Evolutionary conservation across 1,140 invertebrate species (phyloP), one percentile per base, ranked within the genome.

Genomic region (Drosophila guanche): DNA sequence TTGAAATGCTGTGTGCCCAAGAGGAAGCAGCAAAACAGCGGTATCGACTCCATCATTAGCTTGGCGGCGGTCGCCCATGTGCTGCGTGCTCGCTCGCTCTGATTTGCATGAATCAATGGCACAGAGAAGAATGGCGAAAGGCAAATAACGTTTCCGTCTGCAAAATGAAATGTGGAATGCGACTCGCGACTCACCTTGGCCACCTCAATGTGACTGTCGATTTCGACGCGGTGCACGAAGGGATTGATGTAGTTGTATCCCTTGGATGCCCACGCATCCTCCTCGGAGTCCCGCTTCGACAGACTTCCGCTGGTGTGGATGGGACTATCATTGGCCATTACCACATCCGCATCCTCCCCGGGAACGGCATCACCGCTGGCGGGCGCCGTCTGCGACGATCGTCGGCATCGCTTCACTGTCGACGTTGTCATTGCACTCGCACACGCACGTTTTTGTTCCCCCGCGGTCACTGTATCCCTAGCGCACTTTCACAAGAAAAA

Each of bases 131-230:
- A 45, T 23, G 47, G 27, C 16, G 25, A 59, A 58, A 41, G 46
- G n/a, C 14, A 10, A 33, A 37, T 10, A 37, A 4, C 10, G 33
- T 37, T 37, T 37, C 33, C 10, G 33, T 37, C 10, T 12, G 33
- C 10, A 33, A 50, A 33, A 41, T 43, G 56, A 5, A 59, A 41
- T 23, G 45, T 12, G 41, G 25, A 41, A 29, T 29, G 25, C 12
- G 48, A 50, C 48, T 22, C 16, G 4, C 25, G 33, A 91, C 94
- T 93, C 92, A 97, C 96, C 94, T 96, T 96, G 91, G 97, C 94
- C 92, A 97, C 96, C 90, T 97, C 96, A 85, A 96, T 96, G 67
- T 95, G 95, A 76, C 95, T 95, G 90, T 96, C 95, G 86, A 97
- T 93, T 92, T 97, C 95, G 90, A 97, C 92, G 84, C 95, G 95